Evolutionary conservation across 2,113 vertebrate genomes (phyloP), one percentile per base, ranked within the genome.

Genomic region (Tychaedon coryphoeus): DNA sequence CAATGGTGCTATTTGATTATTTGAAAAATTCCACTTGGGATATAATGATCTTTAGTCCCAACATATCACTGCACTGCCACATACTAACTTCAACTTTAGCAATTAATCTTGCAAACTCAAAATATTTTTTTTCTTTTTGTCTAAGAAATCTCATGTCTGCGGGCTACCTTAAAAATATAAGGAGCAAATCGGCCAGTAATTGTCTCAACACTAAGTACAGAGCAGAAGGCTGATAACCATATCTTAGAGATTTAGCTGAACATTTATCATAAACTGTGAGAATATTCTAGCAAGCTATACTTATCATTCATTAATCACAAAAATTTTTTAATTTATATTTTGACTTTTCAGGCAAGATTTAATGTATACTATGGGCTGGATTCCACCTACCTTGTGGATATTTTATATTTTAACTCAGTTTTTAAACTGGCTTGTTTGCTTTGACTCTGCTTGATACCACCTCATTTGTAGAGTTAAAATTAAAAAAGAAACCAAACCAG

Each of bases 1-100:
- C 95, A 97, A 87, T 90, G 79, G 40, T 92, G 79, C 72, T 60
- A 25, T 92, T 97, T 88, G 96, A 51, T 73, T 79, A 81, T 75
- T 48, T 85, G 50, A 36, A 95, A 97, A 95, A 81, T 91, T 92
- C 94, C 73, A 88, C 48, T 65, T 69, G 76, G 88, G 47, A 71
- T 66, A 85, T 33, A 86, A 69, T n/a, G 38, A 36, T 33, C 28
- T 91, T 91, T 92, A 84, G 57, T 89, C 34, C 9, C 48, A 79
- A 36, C 16, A 40, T 82, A 90, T 50, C 56, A 53, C 47, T 90
- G 56, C 67, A 28, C 28, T 75, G 79, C 51, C 62, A 66, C 61
- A 56, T 74, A 45, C 70, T 71, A 95, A 75, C 48, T 79, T 83
- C 74, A 51, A 38, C 33, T 85, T 57, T 45, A 75, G 71, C 56